Base-by-base conservation (phyloP, 23 tunicate species). In the Halocynthia roretzi region DNA sequence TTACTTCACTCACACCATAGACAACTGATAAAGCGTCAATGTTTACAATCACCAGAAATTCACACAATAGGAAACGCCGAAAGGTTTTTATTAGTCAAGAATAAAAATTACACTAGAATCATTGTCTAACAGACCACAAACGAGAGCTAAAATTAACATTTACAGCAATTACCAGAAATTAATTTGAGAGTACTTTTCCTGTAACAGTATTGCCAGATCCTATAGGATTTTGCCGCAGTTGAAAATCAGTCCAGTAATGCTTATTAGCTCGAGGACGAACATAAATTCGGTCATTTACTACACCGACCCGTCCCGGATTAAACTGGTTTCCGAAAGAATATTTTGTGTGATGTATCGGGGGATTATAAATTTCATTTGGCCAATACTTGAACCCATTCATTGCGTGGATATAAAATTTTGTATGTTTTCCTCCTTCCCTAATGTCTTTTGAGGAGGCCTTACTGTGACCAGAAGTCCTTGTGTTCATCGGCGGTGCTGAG, bases 161-260 rank as follows among this genome's bases (percentile, higher is more conserved):
- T 4, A 31, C 44, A 31, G 4, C 44, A 31, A 31, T 31, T 1
- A 31, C 1, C 44, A 58, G 64, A 4, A 5, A 11, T 86, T 55
- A 86, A 62, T 86, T 86, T 51, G 67, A 50, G 0, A 86, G 54
- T 54, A 80, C 83, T 19, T 62, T 71, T 48, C 96, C 96, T 6
- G 83, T 76, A 5, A 89, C 85, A 14, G 80, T 68, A 69, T 89
- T 89, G 6, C 85, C 96, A 10, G 96, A 89, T 5, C 96, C 96
- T 20, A 89, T 89, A 19, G 96, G 96, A 75, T 89, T 89, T 54
- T 89, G 96, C 52, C 78, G 88, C 31, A 58, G 67, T 67, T 89
- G 88, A 76, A 83, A 89, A 21, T 89, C 96, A 5, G 88, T 84
- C 96, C 96, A 89, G 74, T 89, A 89, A 70, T 89, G 96, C 60